Evolutionary conservation across 2,797 vertebrate species (phyloP), one percentile per base, ranked within the genome.

Genomic region (Garrulus glandarius): DNA sequence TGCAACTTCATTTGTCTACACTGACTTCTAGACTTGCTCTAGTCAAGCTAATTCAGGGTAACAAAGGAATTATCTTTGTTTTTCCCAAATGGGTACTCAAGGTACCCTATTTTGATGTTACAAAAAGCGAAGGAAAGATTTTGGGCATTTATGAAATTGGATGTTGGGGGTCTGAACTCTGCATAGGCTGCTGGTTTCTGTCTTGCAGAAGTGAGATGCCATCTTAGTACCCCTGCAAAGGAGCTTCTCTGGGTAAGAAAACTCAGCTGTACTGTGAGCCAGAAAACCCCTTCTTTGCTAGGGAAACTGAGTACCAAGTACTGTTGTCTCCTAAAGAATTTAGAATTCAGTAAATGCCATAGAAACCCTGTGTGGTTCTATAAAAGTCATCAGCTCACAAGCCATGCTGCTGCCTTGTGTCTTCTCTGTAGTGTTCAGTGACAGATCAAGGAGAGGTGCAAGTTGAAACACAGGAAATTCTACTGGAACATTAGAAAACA

Each of bases 351-450:
- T 22, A 34, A 61, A 70, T 61, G 8, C 2, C 72, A 49, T 3
- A 43, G 49, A 55, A 76, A 4, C 6, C 10, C 11, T 20, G 2
- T 11, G 5, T 43, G 5, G 3, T 30, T 89, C 19, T 71, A 9
- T 14, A 67, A 24, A 55, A 67, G 7, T 27, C 61, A 82, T 14
- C 22, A 70, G 8, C 39, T 93, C 18, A 27, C 10, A 46, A 37
- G 9, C 6, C 5, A 11, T 32, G 9, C 10, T 76, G 22, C 15
- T 89, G 11, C 22, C 24, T 79, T 0, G 0, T 61, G 13, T 56
- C 24, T 74, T 47, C 37, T 56, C 37, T 60, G 14, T 36, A 61
- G 15, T 23, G 12, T 20, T 56, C 29, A 47, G 32, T 14, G 19
- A 44, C 13, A 75, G 26, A 32, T 53, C 11, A 83, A 67, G 23